A percentile compares a stretch with the other conserved stretches of the same genome.
phyloP scores from a whole-genome alignment of 2,888 invertebrate species.

The Cheilosia variabilis region DNA sequence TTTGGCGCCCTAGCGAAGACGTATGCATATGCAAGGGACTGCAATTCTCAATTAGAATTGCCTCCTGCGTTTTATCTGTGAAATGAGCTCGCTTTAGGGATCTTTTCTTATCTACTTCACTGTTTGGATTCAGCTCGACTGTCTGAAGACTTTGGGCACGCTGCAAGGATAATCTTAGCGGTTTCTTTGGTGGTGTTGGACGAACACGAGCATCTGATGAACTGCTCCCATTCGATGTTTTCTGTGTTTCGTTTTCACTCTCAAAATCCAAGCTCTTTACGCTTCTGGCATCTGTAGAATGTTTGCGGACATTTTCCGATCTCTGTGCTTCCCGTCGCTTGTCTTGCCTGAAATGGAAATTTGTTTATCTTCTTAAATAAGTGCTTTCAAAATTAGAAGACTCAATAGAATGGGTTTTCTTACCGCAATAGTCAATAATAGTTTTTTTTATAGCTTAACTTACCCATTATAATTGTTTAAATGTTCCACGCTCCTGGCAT shows the following conservation, averaged over 20 bases:
- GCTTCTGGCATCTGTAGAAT: conserved; percentile 84
- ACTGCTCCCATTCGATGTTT: conserved; percentile 84
- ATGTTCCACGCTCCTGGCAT: conserved; percentile 83
- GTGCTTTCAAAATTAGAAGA: not conserved
- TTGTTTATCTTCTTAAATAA: not conserved
- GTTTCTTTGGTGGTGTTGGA: conserved; percentile 94
- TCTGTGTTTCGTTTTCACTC: conserved; percentile 86
- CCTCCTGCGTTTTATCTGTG: conserved; percentile 77
- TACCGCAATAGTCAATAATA: no score
- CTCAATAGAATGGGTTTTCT: no score
- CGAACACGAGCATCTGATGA: conserved; percentile 87
- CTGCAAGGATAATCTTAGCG: conserved; percentile 91
- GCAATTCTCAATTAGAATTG: conserved; percentile 80
- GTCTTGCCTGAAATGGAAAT: conserved; percentile 77
- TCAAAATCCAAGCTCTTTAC: conserved; percentile 91
- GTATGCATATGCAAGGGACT: conserved; percentile 81
- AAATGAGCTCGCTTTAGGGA: conserved; percentile 82
- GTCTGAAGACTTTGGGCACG: conserved; percentile 93
- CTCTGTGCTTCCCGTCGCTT: conserved; percentile 79
- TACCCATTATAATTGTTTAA: conserved; percentile 82
- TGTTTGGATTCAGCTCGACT: conserved; percentile 83
- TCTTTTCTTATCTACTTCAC: conserved; percentile 82
- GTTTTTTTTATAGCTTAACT: conserved; percentile 28
- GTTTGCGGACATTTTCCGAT: conserved; percentile 79
- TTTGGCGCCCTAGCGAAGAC: conserved; percentile 82